Base-by-base conservation (phyloP, 2,888 invertebrate species). In the Cataglyphis rosenhaueri region DNA sequence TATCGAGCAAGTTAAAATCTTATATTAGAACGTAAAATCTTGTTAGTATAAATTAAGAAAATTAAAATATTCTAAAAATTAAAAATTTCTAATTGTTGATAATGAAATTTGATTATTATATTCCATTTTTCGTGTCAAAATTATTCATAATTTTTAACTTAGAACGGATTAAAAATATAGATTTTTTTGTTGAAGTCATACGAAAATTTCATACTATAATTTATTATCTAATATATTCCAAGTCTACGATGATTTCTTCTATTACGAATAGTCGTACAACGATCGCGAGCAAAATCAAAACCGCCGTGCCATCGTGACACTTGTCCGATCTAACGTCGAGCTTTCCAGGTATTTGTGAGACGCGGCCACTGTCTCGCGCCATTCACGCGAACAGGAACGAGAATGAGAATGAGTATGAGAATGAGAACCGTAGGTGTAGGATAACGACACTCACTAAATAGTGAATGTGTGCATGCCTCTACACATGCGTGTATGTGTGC, bases 401-500 rank as follows among this genome's bases (percentile, higher is more conserved):
- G 81, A 83, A 83, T 68, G 81, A 81, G 83, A 83, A 83, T 71
- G 64, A 64, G 73, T 65, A 73, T 70, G 74, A 74, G 73, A 68
- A 71, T 38, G 70, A 66, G 82, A 76, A 41, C 57, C 12, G 52
- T 57, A 65, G 85, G 82, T 76, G 62, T 84, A 61, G 66, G 64
- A 62, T 65, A 65, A 62, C 78, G 61, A 57, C 61, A 57, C n/a
- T 59, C 44, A 38, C 66, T 29, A 66, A 83, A 41, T 32, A 29
- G 21, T 9, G 66, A 64, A 35, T 12, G 48, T 52, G 35, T 64
- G 18, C 10, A 32, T 15, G 64, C 83, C 84, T 66, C 74, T 75
- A 86, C 73, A n/a, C 81, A 65, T 73, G 38, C 75, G 81, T 73
- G 73, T 70, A 44, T 3, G 18, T 25, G 87, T 89, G 83, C 44